Evolutionary conservation across 1,140 invertebrate species (phyloP).

Genomic region (Drosophila baimaii): DNA sequence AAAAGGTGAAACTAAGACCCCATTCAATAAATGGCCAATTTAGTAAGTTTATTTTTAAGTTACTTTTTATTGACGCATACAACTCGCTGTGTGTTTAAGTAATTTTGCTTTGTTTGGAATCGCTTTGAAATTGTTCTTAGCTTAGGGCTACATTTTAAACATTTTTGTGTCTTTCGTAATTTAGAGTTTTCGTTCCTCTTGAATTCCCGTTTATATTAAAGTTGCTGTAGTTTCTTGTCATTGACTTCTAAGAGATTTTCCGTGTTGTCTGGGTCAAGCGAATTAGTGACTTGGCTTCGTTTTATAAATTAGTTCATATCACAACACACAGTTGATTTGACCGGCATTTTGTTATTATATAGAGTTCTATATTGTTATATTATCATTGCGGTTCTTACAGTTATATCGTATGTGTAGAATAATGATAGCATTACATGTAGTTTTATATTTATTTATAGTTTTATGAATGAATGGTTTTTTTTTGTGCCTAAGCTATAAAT

Average conservation of each 20-base stretch:
- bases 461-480: slow-evolving; percentile 62
- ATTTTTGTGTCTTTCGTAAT: slow-evolving; percentile 28
- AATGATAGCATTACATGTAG: slow-evolving; percentile 42
- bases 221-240: neutral
- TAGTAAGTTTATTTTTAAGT: slow-evolving; percentile 12
- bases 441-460: slow-evolving; percentile 41
- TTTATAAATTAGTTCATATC: slow-evolving; percentile 83
- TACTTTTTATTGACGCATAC: slow-evolving; percentile 70
- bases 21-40: neutral
- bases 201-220: slow-evolving; percentile 49
- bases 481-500: slow-evolving; percentile 73
- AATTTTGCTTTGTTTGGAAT: slow-evolving; percentile 59
- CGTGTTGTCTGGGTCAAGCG: slow-evolving; percentile 53
- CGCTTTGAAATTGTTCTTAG: slow-evolving; percentile 42
- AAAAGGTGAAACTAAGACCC: neutral
- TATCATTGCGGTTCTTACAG: slow-evolving; percentile 53
- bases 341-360: slow-evolving; percentile 60
- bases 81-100: slow-evolving; percentile 76
- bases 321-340: slow-evolving; percentile 83
- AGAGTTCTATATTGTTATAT: slow-evolving; percentile 55
- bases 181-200: slow-evolving; percentile 19
- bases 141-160: slow-evolving; percentile 37
- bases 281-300: slow-evolving; percentile 38
- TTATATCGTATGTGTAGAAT: slow-evolving; percentile 46
- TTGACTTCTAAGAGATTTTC: slow-evolving; percentile 18